Percentiles rank a stretch among this genome's conserved stretches.
Conservation (phyloP, 2,113 vertebrate genomes). For the Stercorarius parasiticus region DNA sequence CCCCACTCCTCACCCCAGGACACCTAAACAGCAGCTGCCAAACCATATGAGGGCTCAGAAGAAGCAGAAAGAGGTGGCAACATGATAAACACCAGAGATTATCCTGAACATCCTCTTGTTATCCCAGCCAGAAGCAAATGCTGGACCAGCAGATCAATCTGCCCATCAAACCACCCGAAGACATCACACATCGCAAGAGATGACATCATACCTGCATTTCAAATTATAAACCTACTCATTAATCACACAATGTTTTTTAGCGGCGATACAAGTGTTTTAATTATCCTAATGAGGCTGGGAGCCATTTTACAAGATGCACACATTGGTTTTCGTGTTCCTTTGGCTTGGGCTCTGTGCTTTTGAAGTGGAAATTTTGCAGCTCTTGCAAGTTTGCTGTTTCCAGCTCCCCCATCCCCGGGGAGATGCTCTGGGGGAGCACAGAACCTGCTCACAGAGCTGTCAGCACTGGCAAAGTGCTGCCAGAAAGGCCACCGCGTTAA, state of each 20-base stretch:
- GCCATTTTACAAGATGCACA: not conserved
- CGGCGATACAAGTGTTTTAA: not conserved
- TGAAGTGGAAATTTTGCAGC: not conserved
- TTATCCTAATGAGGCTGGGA: not conserved
- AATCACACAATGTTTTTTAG: not conserved
- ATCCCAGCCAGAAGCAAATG: not conserved
- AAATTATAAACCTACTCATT: not conserved
- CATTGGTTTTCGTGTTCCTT: not conserved
- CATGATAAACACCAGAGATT: not conserved
- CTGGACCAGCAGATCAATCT: not conserved
- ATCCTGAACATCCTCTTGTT: not conserved
- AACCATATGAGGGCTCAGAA: not conserved
- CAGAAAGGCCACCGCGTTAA: not conserved
- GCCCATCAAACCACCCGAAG: not conserved
- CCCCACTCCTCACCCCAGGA: not conserved
- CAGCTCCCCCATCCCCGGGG: not conserved
- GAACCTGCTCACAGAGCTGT: not conserved
- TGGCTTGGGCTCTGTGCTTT: not conserved
- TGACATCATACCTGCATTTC: not conserved
- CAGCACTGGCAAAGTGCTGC: not conserved
- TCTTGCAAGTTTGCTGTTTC: not conserved
- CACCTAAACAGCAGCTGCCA: not conserved
- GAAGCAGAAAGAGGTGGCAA: not conserved
- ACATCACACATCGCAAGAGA: not conserved
- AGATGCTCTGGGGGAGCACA: not conserved